phyloP scores from a whole-genome alignment of 1,140 invertebrate species.

The Chionoecetes opilio region DNA sequence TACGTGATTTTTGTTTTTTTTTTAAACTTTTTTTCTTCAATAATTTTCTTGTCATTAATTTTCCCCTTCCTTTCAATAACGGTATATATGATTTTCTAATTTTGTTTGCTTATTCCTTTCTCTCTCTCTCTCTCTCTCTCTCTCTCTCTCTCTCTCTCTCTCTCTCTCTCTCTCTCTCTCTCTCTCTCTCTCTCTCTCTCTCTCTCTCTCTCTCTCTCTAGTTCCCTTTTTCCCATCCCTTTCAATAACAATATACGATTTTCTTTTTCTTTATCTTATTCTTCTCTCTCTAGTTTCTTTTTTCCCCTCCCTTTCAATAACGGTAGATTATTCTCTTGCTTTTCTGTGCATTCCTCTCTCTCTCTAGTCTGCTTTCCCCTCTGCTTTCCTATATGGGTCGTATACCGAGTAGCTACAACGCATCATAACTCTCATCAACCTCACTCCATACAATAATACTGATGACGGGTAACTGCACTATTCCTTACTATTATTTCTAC shows the following conservation, averaged over 20 bases:
- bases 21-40: too few species aligned
- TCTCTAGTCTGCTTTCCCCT: neutral
- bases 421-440: neutral
- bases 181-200: neutral
- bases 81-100: neutral
- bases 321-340: too few species aligned
- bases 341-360: too few species aligned
- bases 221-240: neutral
- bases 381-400: neutral
- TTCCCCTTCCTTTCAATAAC: neutral
- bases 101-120: neutral
- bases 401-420: neutral
- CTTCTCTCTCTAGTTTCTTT: neutral
- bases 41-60: neutral
- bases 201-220: neutral
- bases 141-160: neutral
- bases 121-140: neutral
- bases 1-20: too few species aligned
- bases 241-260: neutral
- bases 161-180: neutral
- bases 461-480: neutral
- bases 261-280: neutral
- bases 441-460: neutral
- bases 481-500: too few species aligned
- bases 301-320: too few species aligned